phyloP scores from a whole-genome alignment of 2,797 vertebrate species.

The Amblyopsis hoosieri region DNA sequence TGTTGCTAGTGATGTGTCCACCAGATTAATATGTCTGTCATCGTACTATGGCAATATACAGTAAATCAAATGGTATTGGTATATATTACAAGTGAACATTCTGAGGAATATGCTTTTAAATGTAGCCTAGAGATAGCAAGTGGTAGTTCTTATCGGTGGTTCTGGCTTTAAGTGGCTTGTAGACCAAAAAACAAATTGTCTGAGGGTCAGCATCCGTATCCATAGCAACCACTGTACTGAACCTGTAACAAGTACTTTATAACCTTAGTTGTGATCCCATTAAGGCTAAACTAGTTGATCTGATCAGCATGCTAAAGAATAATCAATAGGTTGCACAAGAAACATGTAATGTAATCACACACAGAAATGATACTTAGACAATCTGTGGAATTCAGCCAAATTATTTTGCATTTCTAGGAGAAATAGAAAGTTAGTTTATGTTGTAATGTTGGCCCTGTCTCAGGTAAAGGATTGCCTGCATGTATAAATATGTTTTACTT shows the following conservation, averaged over 20 bases:
- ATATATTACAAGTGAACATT: no score
- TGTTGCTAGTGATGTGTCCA: not conserved
- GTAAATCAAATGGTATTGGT: not conserved
- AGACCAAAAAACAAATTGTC: not conserved
- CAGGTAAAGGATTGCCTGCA: conserved; percentile 1
- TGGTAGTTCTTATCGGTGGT: not conserved
- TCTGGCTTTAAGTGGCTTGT: not conserved
- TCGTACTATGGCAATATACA: not conserved
- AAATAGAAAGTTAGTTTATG: not conserved
- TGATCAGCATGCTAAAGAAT: conserved; percentile 15
- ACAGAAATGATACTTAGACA: conserved; percentile 3
- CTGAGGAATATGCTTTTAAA: no score
- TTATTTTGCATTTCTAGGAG: not conserved
- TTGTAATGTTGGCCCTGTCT: not conserved
- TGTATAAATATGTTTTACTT: not conserved
- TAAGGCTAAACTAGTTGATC: not conserved
- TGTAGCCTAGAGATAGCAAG: not conserved
- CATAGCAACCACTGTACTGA: not conserved
- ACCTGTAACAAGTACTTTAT: not conserved
- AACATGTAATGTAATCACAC: no score
- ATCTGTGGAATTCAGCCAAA: conserved; percentile 6
- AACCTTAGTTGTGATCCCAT: not conserved
- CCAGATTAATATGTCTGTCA: not conserved
- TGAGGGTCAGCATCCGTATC: not conserved
- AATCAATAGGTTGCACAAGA: not conserved